Evolutionary conservation across 2,113 vertebrate species (phyloP), one percentile per base, ranked within the genome.

Genomic region (Hemibagrus wyckioides): DNA sequence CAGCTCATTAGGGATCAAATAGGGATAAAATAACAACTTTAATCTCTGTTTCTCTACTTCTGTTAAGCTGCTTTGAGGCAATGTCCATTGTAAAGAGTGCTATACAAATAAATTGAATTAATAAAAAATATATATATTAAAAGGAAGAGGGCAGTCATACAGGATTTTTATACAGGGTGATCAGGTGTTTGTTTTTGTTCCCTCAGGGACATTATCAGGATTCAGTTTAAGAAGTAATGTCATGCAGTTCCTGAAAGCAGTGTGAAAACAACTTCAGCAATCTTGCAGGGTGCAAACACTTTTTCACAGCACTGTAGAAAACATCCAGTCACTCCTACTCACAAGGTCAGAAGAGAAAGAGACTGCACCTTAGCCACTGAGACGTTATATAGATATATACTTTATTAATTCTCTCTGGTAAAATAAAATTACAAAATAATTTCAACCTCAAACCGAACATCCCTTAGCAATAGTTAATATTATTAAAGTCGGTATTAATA

Each of bases 381-480:
- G 41, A 92, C 92, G 92, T 96, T 94, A 95, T 91, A 93, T 93
- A 96, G 93, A 96, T 96, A 96, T 96, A 96, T 96, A 96, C 93
- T 96, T 96, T 96, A 96, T 95, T 96, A 93, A 94, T 95, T 96
- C 92, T 96, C 94, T 96, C 95, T 96, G 94, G 90, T 95, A 96
- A 96, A 96, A 96, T 96, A 96, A 96, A 96, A 96, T 95, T 96
- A 95, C 92, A 96, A 96, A 96, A 96, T 95, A 95, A 96, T 96
- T 96, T 96, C 93, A 95, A 95, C 93, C 93, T 94, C 89, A 95
- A 95, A 96, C 92, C 89, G 92, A 92, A 94, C 93, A 94, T 95
- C 94, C 94, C 93, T 93, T 93, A 90, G 94, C 92, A 89, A 90
- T 93, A 93, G 93, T 94, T 88, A 88, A 89, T 90, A 92, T 94